Evolutionary conservation across 2,113 vertebrate genomes (phyloP), one percentile per base, ranked within the genome.

Genomic region (Odocoileus virginianus): DNA sequence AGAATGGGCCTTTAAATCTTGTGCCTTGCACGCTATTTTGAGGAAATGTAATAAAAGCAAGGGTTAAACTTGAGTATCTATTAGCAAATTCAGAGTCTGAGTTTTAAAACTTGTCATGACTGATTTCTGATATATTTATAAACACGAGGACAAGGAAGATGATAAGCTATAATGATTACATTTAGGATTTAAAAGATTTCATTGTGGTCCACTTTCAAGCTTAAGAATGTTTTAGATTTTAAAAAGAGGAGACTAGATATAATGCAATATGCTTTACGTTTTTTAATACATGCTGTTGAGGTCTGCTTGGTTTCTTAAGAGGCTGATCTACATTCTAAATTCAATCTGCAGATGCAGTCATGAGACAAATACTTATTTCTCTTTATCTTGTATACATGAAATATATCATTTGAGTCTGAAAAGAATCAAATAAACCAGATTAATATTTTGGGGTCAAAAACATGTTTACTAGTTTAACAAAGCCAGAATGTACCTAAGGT

Each of bases 381-480:
- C 47, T 13, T 13, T 28, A 16, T 28, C 6, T 90, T 21, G 47
- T 57, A 45, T 82, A 57, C 15, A 61, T 82, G 84, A 85, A 27
- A 89, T 40, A 84, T 10, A 50, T 82, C 27, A 83, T 78, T 58
- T 91, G 52, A 91, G 76, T 71, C 50, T 79, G 13, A 94, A 36
- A 93, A 52, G 87, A 94, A 95, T 96, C 25, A 90, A 95, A 95
- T 47, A 92, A 91, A 52, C 10, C 50, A 87, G 83, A 76, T 87
- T 97, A 93, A 95, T 93, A 96, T 90, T 98, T 98, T 93, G 92
- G 97, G 93, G 97, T 90, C 97, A 98, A 99, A 98, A 99, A 98
- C 98, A 99, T 99, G 98, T 99, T 99, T 99, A 99, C 98, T 98
- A 98, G 95, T 98, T 99, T 97, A 98, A 98, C 97, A 97, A 98